Conservation (phyloP, 2,888 invertebrate species). For the Leptarthrus brevirostris region DNA sequence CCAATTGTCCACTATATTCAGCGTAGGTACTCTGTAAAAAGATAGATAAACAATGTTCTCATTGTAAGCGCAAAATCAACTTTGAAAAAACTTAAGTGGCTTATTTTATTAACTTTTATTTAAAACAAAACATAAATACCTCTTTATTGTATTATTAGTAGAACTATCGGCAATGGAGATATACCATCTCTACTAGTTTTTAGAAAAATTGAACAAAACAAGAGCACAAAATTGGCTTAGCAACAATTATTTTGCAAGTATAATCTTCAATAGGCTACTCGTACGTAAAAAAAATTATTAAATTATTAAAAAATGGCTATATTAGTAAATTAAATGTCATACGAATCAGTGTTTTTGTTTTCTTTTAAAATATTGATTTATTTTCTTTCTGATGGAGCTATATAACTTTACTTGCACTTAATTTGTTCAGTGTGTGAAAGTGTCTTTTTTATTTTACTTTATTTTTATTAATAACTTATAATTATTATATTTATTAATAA, state of each 20-base stretch:
- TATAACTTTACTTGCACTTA: conserved; percentile 29
- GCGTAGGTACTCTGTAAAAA: too few species aligned
- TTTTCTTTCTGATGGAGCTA: background rate
- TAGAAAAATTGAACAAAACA: conserved; percentile 38
- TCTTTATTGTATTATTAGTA: too few species aligned
- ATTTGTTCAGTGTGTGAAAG: conserved; percentile 1
- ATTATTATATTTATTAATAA: background rate
- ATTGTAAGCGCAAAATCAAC: too few species aligned
- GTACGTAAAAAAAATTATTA: conserved; percentile 39
- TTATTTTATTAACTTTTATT: too few species aligned
- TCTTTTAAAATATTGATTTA: background rate
- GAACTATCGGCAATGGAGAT: too few species aligned
- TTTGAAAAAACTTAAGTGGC: too few species aligned
- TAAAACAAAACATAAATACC: too few species aligned
- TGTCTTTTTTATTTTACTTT: background rate
- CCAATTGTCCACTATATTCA: too few species aligned
- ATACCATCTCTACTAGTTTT: too few species aligned
- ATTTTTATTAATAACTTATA: conserved; percentile 3
- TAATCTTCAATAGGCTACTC: conserved; percentile 43
- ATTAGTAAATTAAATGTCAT: background rate
- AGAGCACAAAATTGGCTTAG: conserved; percentile 30
- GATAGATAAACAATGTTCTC: too few species aligned
- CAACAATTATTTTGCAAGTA: conserved; percentile 45
- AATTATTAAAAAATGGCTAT: conserved; percentile 6
- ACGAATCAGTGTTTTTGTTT: too few species aligned